phyloP scores from a whole-genome alignment of 2,888 invertebrate genomes.

The Cremastobaeus sp. region DNA sequence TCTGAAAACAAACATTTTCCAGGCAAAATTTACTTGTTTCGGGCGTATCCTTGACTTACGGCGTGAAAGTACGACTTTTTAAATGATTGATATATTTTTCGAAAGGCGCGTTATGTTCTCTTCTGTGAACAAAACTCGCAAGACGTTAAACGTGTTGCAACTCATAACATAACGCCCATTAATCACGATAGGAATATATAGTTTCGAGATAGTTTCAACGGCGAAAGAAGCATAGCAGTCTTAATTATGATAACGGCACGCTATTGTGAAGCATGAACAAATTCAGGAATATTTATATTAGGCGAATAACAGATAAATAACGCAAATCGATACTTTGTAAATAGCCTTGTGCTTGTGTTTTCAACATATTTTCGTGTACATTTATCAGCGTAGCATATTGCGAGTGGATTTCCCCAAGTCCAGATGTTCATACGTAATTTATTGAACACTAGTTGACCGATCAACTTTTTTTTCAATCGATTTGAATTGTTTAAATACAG shows the following conservation, averaged over 20 bases:
- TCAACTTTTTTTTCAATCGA: not conserved
- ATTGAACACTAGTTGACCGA: too few relatives aligned
- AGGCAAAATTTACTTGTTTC: not conserved
- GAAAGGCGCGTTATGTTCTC: not conserved
- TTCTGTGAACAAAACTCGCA: slow-evolving; percentile 2
- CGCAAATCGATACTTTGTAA: slow-evolving; percentile 35
- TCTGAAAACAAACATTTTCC: too few relatives aligned
- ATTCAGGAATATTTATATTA: slow-evolving; percentile 15
- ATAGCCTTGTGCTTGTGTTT: slow-evolving; percentile 22
- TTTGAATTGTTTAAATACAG: too few relatives aligned
- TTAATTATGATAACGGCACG: slow-evolving; percentile 1
- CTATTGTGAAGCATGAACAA: slow-evolving; percentile 6
- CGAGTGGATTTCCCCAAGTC: slow-evolving; percentile 13
- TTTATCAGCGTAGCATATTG: slow-evolving; percentile 2
- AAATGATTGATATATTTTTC: not conserved
- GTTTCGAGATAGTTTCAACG: not conserved
- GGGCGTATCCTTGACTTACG: not conserved
- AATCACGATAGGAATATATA: slow-evolving; percentile 8
- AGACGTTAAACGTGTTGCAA: slow-evolving; percentile 4
- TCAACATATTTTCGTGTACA: slow-evolving; percentile 17
- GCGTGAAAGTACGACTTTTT: not conserved
- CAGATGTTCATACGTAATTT: slow-evolving; percentile 10
- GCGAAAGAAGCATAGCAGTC: not conserved
- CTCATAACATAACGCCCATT: slow-evolving; percentile 22
- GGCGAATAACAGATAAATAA: slow-evolving; percentile 24